A percentile compares a stretch with the other conserved stretches of the same genome.
phyloP scores from a whole-genome alignment of 2,888 invertebrate species.

The Lasioglossum lativentre region DNA sequence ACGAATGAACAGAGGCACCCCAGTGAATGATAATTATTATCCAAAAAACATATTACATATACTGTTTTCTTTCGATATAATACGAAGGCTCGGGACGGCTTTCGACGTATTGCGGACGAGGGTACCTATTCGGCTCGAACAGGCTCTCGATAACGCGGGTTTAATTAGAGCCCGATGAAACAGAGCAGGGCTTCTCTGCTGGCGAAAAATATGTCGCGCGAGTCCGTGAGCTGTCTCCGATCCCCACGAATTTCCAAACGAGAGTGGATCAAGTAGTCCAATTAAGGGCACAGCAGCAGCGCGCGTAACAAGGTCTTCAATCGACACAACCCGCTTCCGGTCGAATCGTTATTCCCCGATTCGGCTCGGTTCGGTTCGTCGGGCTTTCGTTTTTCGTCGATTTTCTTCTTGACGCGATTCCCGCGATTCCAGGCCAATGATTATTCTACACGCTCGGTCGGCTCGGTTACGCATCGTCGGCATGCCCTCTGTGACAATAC shows the following conservation, averaged over 20 bases:
- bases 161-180: neutral
- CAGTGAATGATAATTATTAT: too few relatives aligned
- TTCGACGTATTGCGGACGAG: too few relatives aligned
- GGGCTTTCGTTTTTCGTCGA: constrained; percentile 29
- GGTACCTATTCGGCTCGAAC: too few relatives aligned
- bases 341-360: constrained; percentile 35
- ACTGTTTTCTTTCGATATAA: too few relatives aligned
- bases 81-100: too few relatives aligned
- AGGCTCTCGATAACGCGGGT: neutral
- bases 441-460: constrained; percentile 61
- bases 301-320: constrained; percentile 5
- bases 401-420: constrained; percentile 39
- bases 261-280: constrained; percentile 20
- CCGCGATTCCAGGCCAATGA: constrained; percentile 68
- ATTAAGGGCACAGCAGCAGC: neutral
- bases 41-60: too few relatives aligned
- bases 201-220: neutral
- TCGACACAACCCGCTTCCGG: constrained; percentile 19
- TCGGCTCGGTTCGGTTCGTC: neutral
- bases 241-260: neutral
- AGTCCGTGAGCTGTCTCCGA: neutral
- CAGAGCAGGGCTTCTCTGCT: neutral
- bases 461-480: constrained; percentile 15
- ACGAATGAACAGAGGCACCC: too few relatives aligned
- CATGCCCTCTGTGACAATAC: neutral